Evolutionary conservation across 1,140 invertebrate genomes (phyloP), one percentile per base, ranked within the genome.

Genomic region (Lordiphosa clarofinis): DNA sequence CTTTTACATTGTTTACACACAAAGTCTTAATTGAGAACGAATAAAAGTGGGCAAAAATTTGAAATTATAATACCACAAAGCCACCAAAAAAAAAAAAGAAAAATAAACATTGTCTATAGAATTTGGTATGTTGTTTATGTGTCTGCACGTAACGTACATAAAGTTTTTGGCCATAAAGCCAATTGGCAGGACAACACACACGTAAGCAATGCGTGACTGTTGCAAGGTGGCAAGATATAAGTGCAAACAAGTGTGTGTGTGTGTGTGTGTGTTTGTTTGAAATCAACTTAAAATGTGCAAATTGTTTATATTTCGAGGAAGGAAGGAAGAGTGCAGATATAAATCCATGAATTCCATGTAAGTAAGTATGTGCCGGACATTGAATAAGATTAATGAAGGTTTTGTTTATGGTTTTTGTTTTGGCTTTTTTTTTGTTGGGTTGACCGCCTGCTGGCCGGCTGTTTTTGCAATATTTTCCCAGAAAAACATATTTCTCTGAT

Each of bases 311-410:
- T 62, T 73, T 74, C 24, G 42, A 37, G 44, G 57, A 73, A 40
- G 49, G 50, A 66, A 28, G 24, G 24, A 28, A 28, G 24, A 28
- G 24, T 7, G 24, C 24, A 28, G 24, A 28, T 28, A 28, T 31
- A 54, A 54, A 54, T 40, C 38, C 52, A 36, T 38, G 49, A 52
- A 38, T 52, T 46, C 36, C 35, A 40, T 38, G 38, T 40, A 54
- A 31, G 24, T 28, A 81, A 81, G 78, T 84, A 76, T 82, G 76
- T 70, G 78, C 73, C 39, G 78, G 78, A 82, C 78, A 82, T 82
- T 82, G 78, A 82, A 84, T 73, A 82, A 82, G 78, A 82, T 82
- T 82, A 82, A 82, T 82, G 78, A 82, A 69, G 67, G 72, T 61
- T 74, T 81, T 74, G 68, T 72, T 73, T 74, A 64, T 62, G 64